Evolutionary conservation across 2,113 vertebrate genomes (phyloP).

Genomic region (Chiloscyllium plagiosum): DNA sequence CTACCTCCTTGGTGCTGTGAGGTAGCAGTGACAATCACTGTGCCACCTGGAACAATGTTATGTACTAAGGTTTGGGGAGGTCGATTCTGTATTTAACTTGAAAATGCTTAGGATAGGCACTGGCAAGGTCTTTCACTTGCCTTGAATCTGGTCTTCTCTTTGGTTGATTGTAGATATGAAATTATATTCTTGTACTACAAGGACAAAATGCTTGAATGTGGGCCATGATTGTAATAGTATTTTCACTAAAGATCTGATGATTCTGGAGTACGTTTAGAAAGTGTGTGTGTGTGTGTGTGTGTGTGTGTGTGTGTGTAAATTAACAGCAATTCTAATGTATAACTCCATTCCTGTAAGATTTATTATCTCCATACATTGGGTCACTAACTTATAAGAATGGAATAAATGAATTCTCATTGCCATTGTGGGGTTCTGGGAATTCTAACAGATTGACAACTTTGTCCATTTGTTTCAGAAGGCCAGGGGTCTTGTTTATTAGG

Average conservation of each 20-base stretch:
- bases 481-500: neutral
- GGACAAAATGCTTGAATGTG: neutral
- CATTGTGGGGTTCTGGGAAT: neutral
- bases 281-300: neutral
- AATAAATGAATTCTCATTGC: neutral
- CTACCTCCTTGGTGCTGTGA: no score
- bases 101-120: neutral
- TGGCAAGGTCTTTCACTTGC: neutral
- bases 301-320: neutral
- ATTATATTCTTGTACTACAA: neutral
- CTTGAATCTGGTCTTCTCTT: neutral
- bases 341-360: neutral
- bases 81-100: neutral
- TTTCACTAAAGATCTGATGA: neutral
- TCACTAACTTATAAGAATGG: neutral
- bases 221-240: neutral
- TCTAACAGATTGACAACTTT: neutral
- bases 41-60: no score
- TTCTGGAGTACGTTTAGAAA: no score
- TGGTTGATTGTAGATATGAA: neutral
- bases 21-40: no score
- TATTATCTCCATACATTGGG: neutral
- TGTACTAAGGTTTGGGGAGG: no score
- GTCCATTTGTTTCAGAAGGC: neutral
- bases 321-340: neutral